Conservation (phyloP, 2,113 vertebrate species). For the Trachemys scripta region DNA sequence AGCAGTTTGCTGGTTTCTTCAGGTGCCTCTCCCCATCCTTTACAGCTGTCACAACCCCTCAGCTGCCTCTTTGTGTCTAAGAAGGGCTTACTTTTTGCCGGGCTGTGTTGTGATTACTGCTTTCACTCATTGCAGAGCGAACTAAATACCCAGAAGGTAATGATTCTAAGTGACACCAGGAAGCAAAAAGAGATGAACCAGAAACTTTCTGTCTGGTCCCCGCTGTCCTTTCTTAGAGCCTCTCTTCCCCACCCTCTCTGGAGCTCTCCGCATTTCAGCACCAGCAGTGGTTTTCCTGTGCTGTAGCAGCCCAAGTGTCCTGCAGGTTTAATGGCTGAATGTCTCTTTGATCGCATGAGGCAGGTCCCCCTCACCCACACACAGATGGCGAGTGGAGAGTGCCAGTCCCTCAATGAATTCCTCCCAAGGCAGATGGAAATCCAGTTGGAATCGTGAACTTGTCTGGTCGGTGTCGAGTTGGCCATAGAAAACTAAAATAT, state of each 20-base stretch:
- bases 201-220: neutral
- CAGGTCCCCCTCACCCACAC: neutral
- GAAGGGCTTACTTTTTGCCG: neutral
- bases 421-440: slow-evolving; percentile 3
- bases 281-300: neutral
- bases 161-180: neutral
- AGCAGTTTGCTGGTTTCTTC: neutral
- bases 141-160: neutral
- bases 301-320: fast-evolving
- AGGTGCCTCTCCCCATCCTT: neutral
- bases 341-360: neutral
- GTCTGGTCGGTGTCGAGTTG: neutral
- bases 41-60: neutral
- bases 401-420: neutral
- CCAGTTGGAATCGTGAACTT: neutral
- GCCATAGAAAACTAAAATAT: neutral
- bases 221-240: neutral
- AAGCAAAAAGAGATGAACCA: neutral
- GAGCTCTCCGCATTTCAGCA: neutral
- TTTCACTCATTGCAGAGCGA: neutral
- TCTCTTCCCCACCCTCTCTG: neutral
- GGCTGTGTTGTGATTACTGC: neutral
- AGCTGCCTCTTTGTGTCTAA: neutral
- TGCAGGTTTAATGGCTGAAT: neutral
- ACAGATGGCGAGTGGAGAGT: neutral